Base-by-base conservation (phyloP, 2,113 vertebrate species). In the Paramisgurnus dabryanus region DNA sequence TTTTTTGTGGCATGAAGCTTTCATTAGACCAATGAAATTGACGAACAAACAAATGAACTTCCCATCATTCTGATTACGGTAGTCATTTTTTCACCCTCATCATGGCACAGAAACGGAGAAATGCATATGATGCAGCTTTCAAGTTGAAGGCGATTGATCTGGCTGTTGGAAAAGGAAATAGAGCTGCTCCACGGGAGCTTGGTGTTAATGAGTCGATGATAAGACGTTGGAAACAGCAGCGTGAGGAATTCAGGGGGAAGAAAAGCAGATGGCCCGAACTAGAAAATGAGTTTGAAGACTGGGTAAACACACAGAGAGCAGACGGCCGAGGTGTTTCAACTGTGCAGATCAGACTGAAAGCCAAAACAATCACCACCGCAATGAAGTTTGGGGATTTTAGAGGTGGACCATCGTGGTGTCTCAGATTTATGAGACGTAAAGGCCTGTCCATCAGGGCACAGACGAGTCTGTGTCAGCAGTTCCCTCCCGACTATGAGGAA, bases 171-270 rank as follows among this genome's bases (percentile, higher is more conserved):
- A 61, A 65, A 73, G 70, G 70, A 73, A 73, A 73, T 73, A 55
- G 70, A 55, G 70, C 70, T 73, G 65, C 65, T 67, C 1, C 34
- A 41, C 11, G 39, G 7, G 45, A 13, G 17, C 67, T 67, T 41
- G 39, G 65, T 41, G 7, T 67, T 41, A 67, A 67, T 67, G 27
- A 67, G n/a, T 68, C 41, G 22, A 68, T 68, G 71, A 50, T 78
- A 50, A 78, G 76, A 78, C 50, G 64, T 67, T 78, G 76, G 76
- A 78, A 66, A 57, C 76, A 34, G 58, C 68, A 80, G 68, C 68
- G 45, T 49, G 57, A 80, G 61, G 78, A 80, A 71, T 27, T 58
- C 70, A 55, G 50, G 10, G 55, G 55, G 15, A 60, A 74, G n/a
- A 60, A 60, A 43, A 57, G 40, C 65, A 41, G 65, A 43, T 67